Percentiles rank a stretch among this genome's conserved stretches.
Evolutionary conservation across 2,888 invertebrate species (phyloP).

Genomic region (Trissoscelio sp.): DNA sequence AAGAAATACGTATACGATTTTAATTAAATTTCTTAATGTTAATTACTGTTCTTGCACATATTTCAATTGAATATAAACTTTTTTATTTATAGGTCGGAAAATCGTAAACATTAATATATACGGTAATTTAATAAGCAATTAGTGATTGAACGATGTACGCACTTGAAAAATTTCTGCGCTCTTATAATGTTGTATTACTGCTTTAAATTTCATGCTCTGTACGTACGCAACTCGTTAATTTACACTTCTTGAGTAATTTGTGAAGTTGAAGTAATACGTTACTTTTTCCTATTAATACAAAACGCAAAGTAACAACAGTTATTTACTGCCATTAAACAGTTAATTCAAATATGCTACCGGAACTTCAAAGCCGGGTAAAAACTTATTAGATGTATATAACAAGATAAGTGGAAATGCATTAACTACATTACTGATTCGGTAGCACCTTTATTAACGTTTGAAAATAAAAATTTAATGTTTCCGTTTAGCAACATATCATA

Average conservation of each 20-base stretch:
- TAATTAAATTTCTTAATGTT: neutral
- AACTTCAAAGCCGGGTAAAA: slow-evolving; percentile 41
- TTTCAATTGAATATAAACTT: neutral
- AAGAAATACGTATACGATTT: neutral
- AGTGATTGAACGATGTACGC: slow-evolving; percentile 48
- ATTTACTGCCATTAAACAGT: slow-evolving; percentile 29
- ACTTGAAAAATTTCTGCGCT: slow-evolving; percentile 36
- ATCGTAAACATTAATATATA: neutral
- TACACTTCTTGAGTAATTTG: slow-evolving; percentile 51
- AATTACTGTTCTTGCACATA: neutral
- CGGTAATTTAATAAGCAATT: slow-evolving; percentile 55
- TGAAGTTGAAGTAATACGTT: slow-evolving; percentile 36
- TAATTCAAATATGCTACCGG: slow-evolving; percentile 28
- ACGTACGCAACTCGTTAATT: slow-evolving; percentile 56
- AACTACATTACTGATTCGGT: slow-evolving; percentile 16
- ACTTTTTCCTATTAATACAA: slow-evolving; percentile 49
- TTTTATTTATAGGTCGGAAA: neutral
- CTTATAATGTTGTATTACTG: slow-evolving; percentile 43
- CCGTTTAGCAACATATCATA: no score
- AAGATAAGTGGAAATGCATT: slow-evolving; percentile 24
- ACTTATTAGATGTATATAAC: slow-evolving; percentile 23
- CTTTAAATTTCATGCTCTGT: slow-evolving; percentile 41
- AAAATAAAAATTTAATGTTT: neutral
- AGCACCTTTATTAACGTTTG: neutral
- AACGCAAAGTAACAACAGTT: slow-evolving; percentile 45